Base-by-base conservation (phyloP, 2,888 invertebrate genomes). In the Dexiosoma caninum region DNA sequence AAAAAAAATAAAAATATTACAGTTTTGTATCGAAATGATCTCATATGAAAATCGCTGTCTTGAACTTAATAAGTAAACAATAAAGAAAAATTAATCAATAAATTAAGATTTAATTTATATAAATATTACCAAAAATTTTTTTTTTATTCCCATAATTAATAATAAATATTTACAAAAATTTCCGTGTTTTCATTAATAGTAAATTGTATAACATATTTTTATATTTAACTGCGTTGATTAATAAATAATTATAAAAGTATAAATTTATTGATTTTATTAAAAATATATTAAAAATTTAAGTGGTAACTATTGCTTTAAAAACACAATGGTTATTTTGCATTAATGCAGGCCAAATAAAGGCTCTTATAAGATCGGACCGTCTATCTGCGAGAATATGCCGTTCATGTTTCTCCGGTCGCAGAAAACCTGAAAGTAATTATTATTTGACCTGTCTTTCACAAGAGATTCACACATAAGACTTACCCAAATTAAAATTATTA, bases 311-410 rank as follows among this genome's bases (percentile, higher is more conserved):
- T 2, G 96, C 97, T 88, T 96, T 94, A 90, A 95, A 95, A 76
- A 96, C 95, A 89, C 95, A 96, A 49, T 93, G 92, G 84, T 93
- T 94, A 23, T 93, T 93, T 83, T 95, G 95, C 90, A 96, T 92
- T 53, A 97, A 91, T 0, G 96, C 95, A 0, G 97, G 97, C 97
- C 97, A 97, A 64, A 97, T 92, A 90, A 96, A 96, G 2, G 94
- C 93, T 87, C 94, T 93, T 85, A 97, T 95, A 57, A 93, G 92
- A 87, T 95, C 94, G 8, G 94, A 94, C 83, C 94, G 93, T 1
- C 93, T 92, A 87, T 96, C 94, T 0, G 96, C 94, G 0, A 93
- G 91, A 86, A 95, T 94, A 90, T 95, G 95, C 4, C 96, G 92
- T 7, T 95, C 94, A 90, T 97, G 97, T 84, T 93, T 92, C 83